Conservation (phyloP, 2,888 invertebrate species). For the Crepidodera aurea region DNA sequence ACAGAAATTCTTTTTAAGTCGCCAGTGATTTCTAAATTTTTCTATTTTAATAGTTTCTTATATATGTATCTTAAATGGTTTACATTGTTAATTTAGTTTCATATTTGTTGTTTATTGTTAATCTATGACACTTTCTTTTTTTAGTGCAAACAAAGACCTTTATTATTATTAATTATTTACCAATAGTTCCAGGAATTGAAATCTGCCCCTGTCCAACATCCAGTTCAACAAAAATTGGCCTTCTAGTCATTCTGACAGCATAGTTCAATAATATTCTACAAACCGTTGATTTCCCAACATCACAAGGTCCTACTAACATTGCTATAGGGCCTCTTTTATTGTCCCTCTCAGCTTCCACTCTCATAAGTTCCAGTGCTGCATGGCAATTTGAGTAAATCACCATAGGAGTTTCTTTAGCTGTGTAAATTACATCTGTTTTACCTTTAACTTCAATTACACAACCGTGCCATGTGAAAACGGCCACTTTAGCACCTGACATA, state of each 20-base stretch:
- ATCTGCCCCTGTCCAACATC: slow-evolving; percentile 96
- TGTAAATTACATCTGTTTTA: slow-evolving; percentile 90
- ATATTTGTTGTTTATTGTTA: too few relatives aligned
- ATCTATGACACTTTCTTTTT: too few relatives aligned
- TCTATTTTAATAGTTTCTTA: too few relatives aligned
- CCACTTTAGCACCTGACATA: slow-evolving; percentile 89
- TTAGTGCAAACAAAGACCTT: too few relatives aligned
- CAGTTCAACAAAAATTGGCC: slow-evolving; percentile 92
- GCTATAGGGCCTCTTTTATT: slow-evolving; percentile 81
- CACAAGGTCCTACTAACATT: slow-evolving; percentile 92
- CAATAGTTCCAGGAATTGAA: slow-evolving; percentile 91
- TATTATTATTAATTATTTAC: too few relatives aligned
- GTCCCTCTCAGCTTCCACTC: slow-evolving; percentile 80
- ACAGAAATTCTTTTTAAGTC: too few relatives aligned
- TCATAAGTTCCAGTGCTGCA: slow-evolving; percentile 90
- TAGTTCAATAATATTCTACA: slow-evolving; percentile 88
- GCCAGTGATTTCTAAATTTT: too few relatives aligned
- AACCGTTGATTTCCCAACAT: slow-evolving; percentile 96
- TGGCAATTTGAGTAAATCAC: slow-evolving; percentile 95
- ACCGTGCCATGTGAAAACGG: slow-evolving; percentile 96
- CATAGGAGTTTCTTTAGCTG: slow-evolving; percentile 97
- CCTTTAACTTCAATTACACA: slow-evolving; percentile 88
- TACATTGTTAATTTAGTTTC: too few relatives aligned
- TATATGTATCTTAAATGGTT: too few relatives aligned
- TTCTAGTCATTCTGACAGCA: slow-evolving; percentile 86